These are phyloP conservation scores for Pygocentrus nattereri DNA, from an alignment of 2,797 vertebrate genomes.

Conservation along the genomic window DNA sequence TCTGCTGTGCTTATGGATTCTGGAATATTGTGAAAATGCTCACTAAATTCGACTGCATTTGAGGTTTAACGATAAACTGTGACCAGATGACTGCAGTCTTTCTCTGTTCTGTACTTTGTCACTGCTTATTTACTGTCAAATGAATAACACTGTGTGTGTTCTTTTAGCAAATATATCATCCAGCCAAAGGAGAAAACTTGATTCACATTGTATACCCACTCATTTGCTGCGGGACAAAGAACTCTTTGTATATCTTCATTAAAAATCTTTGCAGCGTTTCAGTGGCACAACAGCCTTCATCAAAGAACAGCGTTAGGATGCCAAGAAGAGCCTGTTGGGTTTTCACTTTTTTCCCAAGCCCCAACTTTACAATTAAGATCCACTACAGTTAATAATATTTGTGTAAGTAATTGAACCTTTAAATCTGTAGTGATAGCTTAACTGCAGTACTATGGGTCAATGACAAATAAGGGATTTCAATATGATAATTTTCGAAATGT, in stretches of 20 bases:
- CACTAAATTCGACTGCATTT: neutral
- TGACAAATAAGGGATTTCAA: too few species aligned
- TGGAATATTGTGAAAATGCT: neutral
- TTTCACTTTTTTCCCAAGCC: neutral
- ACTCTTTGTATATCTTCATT: constrained; percentile 67
- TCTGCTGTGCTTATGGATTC: neutral
- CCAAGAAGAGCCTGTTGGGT: constrained; percentile 33
- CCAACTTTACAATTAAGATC: too few species aligned
- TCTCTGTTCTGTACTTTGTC: constrained; percentile 24
- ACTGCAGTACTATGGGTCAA: too few species aligned
- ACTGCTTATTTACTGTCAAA: constrained; percentile 60
- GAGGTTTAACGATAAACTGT: neutral
- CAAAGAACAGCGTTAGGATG: constrained; percentile 51
- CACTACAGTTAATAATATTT: neutral
- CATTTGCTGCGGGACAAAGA: constrained; percentile 56
- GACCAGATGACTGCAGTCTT: constrained; percentile 42
- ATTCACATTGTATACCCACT: constrained; percentile 51
- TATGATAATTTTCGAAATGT: too few species aligned
- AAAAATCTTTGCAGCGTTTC: constrained; percentile 65
- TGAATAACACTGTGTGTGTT: constrained; percentile 59
- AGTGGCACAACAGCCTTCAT: constrained; percentile 56
- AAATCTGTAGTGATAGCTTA: too few species aligned
- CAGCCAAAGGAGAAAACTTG: constrained; percentile 35
- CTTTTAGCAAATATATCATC: constrained; percentile 47
- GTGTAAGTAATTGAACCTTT: too few species aligned